These are phyloP conservation scores for Leptogaster cylindrica DNA, from an alignment of 2,888 invertebrate genomes.

Conservation along the genomic window DNA sequence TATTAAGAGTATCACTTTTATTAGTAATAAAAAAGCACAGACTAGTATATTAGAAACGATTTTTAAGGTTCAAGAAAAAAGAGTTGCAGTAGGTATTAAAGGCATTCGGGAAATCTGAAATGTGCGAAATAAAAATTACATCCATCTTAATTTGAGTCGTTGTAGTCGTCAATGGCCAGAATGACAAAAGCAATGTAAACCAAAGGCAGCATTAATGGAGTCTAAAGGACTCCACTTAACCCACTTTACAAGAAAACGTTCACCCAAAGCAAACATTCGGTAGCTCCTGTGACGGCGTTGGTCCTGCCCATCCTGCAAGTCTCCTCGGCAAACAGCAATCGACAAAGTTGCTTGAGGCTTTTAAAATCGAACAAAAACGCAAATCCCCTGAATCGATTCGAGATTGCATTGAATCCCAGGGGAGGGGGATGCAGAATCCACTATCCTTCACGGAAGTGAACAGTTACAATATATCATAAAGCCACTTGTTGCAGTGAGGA, in stretches of 20 bases:
- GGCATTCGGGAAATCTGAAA: not conserved
- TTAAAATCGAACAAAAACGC: not conserved
- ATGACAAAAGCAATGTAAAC: too few species aligned
- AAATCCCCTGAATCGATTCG: too few species aligned
- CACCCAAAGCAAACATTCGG: constrained; percentile 24
- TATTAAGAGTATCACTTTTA: too few species aligned
- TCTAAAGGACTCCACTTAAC: constrained; percentile 23
- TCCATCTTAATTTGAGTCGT: too few species aligned
- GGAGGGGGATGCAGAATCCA: not conserved
- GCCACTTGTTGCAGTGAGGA: not conserved
- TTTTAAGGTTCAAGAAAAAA: too few species aligned
- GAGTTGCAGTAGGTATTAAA: not conserved
- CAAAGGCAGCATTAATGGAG: constrained; percentile 6
- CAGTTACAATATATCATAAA: not conserved
- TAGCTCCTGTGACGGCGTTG: constrained; percentile 13
- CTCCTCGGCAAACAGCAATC: not conserved
- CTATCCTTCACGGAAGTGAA: not conserved
- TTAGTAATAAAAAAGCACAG: too few species aligned
- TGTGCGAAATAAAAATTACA: too few species aligned
- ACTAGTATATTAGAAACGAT: too few species aligned
- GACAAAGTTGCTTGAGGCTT: not conserved
- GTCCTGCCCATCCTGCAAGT: not conserved
- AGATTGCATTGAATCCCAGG: not conserved
- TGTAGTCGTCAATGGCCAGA: not conserved
- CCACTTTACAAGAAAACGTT: constrained; percentile 23